These are phyloP conservation scores for Heterodera carotae DNA, from an alignment of 1,140 invertebrate species.

Conservation along the genomic window DNA sequence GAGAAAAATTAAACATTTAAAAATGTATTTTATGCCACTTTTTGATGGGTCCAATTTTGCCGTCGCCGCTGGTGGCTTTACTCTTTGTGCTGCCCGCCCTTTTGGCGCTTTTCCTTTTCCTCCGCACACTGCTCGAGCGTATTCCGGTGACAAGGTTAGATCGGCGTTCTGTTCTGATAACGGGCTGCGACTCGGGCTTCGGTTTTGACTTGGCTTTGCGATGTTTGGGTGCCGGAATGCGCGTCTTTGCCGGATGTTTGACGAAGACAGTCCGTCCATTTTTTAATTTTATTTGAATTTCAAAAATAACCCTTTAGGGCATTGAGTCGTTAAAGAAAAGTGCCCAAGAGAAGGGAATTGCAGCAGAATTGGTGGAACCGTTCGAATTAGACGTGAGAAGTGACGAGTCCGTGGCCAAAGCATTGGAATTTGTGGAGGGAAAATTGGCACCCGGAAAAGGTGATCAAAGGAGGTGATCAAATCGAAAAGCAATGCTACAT, in stretches of 20 bases:
- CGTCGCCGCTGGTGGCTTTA: background rate
- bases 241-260: conserved; percentile 47
- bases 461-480: background rate
- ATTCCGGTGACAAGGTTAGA: conserved; percentile 31
- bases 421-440: conserved; percentile 40
- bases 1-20: no score
- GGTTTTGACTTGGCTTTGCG: conserved; percentile 41
- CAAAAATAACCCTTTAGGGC: background rate
- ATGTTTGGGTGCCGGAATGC: conserved; percentile 46
- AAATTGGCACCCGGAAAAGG: conserved; percentile 6
- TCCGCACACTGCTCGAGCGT: conserved; percentile 30
- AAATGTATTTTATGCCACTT: no score
- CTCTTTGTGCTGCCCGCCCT: background rate
- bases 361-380: conserved; percentile 27
- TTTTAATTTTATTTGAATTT: background rate
- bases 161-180: conserved; percentile 47
- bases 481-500: background rate
- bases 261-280: conserved; percentile 33
- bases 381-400: conserved; percentile 36
- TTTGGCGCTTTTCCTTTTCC: conserved; percentile 33
- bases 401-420: conserved; percentile 44
- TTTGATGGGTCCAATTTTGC: no score
- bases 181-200: conserved; percentile 41
- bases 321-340: conserved; percentile 11
- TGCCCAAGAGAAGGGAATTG: conserved; percentile 27